These are phyloP conservation scores for Melanotaenia trifasciata DNA, from an alignment of 2,797 vertebrate genomes.

Conservation along the genomic window DNA sequence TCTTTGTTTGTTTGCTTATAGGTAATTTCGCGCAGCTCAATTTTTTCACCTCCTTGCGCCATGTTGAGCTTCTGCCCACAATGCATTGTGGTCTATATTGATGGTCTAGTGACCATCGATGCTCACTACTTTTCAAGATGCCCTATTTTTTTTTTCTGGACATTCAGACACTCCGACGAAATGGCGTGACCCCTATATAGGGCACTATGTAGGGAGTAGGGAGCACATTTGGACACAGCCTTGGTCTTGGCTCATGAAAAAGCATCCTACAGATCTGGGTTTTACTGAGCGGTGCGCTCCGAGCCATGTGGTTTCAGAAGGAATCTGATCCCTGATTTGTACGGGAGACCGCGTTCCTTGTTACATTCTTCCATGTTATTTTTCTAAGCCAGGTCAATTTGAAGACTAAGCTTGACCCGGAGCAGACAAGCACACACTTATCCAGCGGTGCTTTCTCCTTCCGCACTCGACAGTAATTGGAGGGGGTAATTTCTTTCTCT, in stretches of 20 bases:
- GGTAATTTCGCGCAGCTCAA: too few species aligned
- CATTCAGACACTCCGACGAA: too few species aligned
- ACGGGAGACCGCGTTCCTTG: constrained; percentile 47
- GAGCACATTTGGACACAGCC: too few species aligned
- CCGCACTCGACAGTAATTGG: constrained; percentile 57
- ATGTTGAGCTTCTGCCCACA: too few species aligned
- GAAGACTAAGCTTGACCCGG: constrained; percentile 58
- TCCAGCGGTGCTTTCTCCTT: constrained; percentile 37
- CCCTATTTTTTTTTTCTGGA: too few species aligned
- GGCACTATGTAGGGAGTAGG: too few species aligned
- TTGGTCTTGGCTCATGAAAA: constrained; percentile 26
- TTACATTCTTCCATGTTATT: constrained; percentile 65
- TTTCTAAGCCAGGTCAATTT: constrained; percentile 73
- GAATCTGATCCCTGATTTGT: constrained; percentile 49
- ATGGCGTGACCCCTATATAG: too few species aligned
- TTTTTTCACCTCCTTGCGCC: too few species aligned
- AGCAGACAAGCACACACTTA: constrained; percentile 56
- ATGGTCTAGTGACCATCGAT: too few species aligned
- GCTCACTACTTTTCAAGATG: too few species aligned
- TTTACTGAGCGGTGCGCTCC: constrained; percentile 30
- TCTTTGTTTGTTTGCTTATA: too few species aligned
- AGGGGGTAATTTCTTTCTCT: constrained; percentile 77
- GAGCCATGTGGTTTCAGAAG: constrained; percentile 43
- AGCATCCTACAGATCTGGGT: constrained; percentile 10
- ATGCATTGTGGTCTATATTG: too few species aligned